Base-by-base conservation (phyloP, 2,797 vertebrate genomes). In the Arrhamphus sclerolepis region DNA sequence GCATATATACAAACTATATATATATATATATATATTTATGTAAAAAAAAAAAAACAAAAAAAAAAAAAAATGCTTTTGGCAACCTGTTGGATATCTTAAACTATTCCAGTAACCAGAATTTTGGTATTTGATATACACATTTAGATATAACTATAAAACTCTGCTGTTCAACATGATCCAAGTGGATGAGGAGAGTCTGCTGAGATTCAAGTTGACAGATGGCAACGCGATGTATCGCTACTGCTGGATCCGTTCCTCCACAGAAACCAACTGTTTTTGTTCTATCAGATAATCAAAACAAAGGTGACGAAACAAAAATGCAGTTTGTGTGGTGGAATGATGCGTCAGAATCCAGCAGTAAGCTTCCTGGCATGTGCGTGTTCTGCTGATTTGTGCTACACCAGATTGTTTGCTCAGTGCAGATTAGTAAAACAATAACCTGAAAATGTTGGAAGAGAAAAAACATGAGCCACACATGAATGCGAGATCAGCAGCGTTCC, bases 341-440 rank as follows among this genome's bases (percentile, higher is more conserved):
- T n/a, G 49, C 38, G 41, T 53, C 48, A 54, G 22, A 66, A 53
- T 46, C 68, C 69, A 34, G 72, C 75, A 14, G 1, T 8, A 14
- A n/a, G 34, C 13, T 38, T 38, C 13, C 11, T 38, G 34, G 14
- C 34, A 14, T 38, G 34, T 38, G 60, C 85, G 85, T 81, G 86
- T 80, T 83, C 74, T 77, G 87, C 79, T 68, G 83, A 57, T 66
- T 82, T 76, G 82, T 90, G 87, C 85, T 72, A 76, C 62, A 72
- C 71, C 81, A 89, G 84, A 66, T 83, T 89, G 42, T 55, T 56
- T 10, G 59, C 44, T 94, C 94, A 94, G 93, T 95, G 94, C 92
- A 91, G 93, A 89, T 48, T 29, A 78, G 77, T 28, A 51, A 50
- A 39, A 29, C 3, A 17, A 56, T 7, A 53, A 77, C 56, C 52